These are phyloP conservation scores for Microctenopoma lineatum DNA, from an alignment of 2,797 vertebrate genomes.

Conservation along the genomic window DNA sequence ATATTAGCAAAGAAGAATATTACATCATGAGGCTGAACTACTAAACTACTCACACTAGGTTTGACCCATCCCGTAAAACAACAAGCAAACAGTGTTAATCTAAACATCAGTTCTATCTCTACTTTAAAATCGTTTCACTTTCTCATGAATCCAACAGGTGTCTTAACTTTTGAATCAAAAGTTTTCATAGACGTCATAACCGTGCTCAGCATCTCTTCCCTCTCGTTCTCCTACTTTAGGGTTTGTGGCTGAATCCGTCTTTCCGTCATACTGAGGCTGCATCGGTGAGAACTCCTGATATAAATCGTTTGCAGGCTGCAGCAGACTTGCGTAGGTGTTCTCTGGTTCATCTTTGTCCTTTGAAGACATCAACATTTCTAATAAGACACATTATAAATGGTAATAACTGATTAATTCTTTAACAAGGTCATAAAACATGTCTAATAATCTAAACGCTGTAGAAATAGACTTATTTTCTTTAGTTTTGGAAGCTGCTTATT, in stretches of 20 bases:
- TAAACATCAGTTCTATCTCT: background rate
- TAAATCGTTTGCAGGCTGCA: constrained; percentile 1
- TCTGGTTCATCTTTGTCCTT: constrained; percentile 4
- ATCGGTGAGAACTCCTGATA: background rate
- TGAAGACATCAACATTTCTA: background rate
- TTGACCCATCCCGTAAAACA: too few species aligned
- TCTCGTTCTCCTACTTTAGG: background rate
- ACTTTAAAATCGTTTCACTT: background rate
- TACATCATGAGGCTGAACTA: too few species aligned
- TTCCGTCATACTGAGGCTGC: background rate
- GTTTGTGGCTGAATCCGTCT: too few species aligned
- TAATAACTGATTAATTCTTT: background rate
- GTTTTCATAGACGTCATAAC: background rate
- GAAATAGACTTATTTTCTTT: too few species aligned
- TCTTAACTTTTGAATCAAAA: background rate
- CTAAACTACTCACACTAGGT: too few species aligned
- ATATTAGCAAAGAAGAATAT: too few species aligned
- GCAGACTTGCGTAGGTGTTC: background rate
- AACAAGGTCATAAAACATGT: too few species aligned
- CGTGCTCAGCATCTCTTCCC: background rate
- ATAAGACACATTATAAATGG: too few species aligned
- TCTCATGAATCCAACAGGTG: background rate
- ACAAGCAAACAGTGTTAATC: too few species aligned
- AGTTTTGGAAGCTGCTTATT: too few species aligned
- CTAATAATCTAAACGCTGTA: too few species aligned